Base-by-base conservation (phyloP, 2,888 invertebrate species). In the Ochropacha duplaris region DNA sequence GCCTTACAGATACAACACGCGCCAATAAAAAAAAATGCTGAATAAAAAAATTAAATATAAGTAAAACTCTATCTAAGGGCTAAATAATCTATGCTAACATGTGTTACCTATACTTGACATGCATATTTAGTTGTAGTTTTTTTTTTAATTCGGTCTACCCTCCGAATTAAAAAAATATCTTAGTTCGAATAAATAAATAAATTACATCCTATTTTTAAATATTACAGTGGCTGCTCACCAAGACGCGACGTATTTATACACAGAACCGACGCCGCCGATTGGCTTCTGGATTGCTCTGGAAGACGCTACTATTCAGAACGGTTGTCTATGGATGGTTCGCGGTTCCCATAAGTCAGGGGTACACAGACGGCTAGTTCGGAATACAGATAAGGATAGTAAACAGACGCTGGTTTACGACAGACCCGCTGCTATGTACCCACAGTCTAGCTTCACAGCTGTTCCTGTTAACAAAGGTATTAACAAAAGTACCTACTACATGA, bases 271-370 rank as follows among this genome's bases (percentile, higher is more conserved):
- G 49, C 95, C 95, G 11, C 92, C 97, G 0, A 85, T 97, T 1
- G 99, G 99, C 0, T 96, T 99, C 77, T 99, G 99, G 99, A 96
- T 99, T 64, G 98, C 99, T 0, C 87, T 99, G 5, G 98, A 99
- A 76, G 98, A 99, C 78, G 97, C 98, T 0, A 98, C 97, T 0
- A 64, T 95, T 16, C 96, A 98, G 79, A 99, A 99, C 83, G 99
- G 99, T 4, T 99, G 99, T 78, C 93, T 99, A 4, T 98, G 97
- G 95, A 96, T 99, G 78, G 95, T 97, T 2, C 96, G 96, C 22
- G 98, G 98, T 0, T 99, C 99, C 0, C 99, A 99, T 85, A 96
- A 96, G 79, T 95, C 96, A 52, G 96, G 96, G 0, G 95, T 97
- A 0, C 96, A 97, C 74, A 92, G 96, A 54, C 93, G 96, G 69